These are phyloP conservation scores for Rhizoglyphus robini DNA, from an alignment of 1,140 invertebrate species.

Conservation along the genomic window DNA sequence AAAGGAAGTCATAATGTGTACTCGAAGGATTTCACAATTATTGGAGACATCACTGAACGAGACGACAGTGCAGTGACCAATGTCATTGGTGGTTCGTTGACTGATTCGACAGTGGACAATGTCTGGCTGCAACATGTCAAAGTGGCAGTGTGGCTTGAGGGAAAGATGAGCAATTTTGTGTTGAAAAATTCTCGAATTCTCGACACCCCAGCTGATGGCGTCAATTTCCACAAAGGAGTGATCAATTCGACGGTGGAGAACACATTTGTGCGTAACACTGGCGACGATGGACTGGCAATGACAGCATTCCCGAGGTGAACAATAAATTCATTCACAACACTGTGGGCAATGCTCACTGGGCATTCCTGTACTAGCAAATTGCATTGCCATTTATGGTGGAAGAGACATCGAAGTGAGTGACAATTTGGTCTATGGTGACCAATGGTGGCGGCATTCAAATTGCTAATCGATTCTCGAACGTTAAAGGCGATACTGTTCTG, in stretches of 20 bases:
- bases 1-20: background rate
- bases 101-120: background rate
- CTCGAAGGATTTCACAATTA: background rate
- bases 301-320: too few relatives aligned
- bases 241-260: background rate
- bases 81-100: background rate
- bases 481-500: background rate
- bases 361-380: too few relatives aligned
- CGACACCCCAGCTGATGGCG: background rate
- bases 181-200: background rate
- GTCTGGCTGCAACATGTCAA: background rate
- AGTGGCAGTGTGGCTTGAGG: background rate
- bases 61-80: background rate
- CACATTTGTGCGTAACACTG: too few relatives aligned
- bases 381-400: too few relatives aligned
- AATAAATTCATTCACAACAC: too few relatives aligned
- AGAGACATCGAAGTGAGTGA: too few relatives aligned
- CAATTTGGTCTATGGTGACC: background rate
- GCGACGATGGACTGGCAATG: too few relatives aligned
- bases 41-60: background rate
- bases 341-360: too few relatives aligned
- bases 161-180: background rate
- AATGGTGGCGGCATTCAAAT: too few relatives aligned
- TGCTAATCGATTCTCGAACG: background rate
- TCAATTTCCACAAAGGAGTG: too few relatives aligned